phyloP scores from a whole-genome alignment of 2,113 vertebrate species.

The Phyllostomus hastatus region DNA sequence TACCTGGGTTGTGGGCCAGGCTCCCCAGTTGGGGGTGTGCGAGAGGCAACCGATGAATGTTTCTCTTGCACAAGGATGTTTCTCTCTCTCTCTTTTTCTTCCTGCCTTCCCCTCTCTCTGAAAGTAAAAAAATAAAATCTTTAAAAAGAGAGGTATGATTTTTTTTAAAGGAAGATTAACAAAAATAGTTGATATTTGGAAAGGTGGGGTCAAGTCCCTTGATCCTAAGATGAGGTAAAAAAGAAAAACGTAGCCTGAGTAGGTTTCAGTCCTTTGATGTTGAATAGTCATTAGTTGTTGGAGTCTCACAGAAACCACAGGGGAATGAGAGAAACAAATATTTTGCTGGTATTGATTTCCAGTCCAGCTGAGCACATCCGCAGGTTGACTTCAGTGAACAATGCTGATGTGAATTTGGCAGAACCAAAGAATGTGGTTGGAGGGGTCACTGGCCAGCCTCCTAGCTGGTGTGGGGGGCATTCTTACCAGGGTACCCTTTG shows the following conservation, averaged over 20 bases:
- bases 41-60: too few species aligned
- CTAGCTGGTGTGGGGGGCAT: neutral
- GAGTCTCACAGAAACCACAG: neutral
- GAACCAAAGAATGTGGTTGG: neutral
- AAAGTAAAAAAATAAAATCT: too few species aligned
- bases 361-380: neutral
- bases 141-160: too few species aligned
- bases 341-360: neutral
- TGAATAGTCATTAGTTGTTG: neutral
- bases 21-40: too few species aligned
- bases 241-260: neutral
- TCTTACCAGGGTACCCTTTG: neutral
- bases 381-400: neutral
- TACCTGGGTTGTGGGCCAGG: neutral
- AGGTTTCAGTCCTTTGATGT: conserved; percentile 14
- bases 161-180: neutral
- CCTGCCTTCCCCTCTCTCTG: neutral
- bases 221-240: neutral
- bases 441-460: neutral
- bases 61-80: neutral
- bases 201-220: neutral
- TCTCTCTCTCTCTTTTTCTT: neutral
- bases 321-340: neutral
- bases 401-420: neutral
- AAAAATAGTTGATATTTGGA: neutral